A percentile compares a stretch with the other conserved stretches of the same genome.
These are phyloP conservation scores for Macrobrachium nipponense DNA, from an alignment of 1,140 invertebrate genomes.

Conservation along the genomic window DNA sequence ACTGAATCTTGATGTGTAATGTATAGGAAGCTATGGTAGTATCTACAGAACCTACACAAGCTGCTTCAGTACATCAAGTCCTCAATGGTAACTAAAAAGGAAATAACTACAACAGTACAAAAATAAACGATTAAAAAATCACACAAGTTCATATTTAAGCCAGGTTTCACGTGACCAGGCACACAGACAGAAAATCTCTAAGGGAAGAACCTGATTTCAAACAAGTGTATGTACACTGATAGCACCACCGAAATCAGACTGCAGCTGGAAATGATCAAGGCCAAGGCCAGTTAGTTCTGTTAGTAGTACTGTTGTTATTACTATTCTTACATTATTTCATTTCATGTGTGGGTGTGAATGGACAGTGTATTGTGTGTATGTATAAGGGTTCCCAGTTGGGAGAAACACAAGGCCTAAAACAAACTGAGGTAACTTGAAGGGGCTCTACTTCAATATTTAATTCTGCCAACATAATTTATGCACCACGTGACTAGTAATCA, in stretches of 20 bases:
- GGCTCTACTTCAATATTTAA: too few relatives aligned
- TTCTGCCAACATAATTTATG: too few relatives aligned
- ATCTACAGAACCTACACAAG: conserved; percentile 27
- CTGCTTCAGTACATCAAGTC: conserved; percentile 52
- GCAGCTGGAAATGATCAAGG: conserved; percentile 59
- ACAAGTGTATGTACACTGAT: conserved; percentile 55
- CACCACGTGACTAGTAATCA: too few relatives aligned
- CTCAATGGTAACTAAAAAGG: conserved; percentile 59
- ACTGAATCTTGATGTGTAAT: conserved; percentile 43
- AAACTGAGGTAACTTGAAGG: too few relatives aligned
- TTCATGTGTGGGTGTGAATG: too few relatives aligned
- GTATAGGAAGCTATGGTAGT: conserved; percentile 39
- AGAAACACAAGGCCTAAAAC: too few relatives aligned
- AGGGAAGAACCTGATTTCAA: conserved; percentile 43
- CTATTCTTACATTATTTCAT: too few relatives aligned
- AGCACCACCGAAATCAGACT: conserved; percentile 62
- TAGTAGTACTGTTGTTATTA: conserved; percentile 47
- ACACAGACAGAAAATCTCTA: conserved; percentile 37
- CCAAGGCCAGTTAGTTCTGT: conserved; percentile 58
- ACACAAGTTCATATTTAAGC: conserved; percentile 43
- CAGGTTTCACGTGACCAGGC: conserved; percentile 38
- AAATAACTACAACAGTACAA: conserved; percentile 52
- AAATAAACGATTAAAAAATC: conserved; percentile 58
- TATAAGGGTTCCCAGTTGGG: too few relatives aligned
- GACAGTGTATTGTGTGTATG: too few relatives aligned